phyloP scores from a whole-genome alignment of 2,113 vertebrate species.

The Amblyornis subalaris region DNA sequence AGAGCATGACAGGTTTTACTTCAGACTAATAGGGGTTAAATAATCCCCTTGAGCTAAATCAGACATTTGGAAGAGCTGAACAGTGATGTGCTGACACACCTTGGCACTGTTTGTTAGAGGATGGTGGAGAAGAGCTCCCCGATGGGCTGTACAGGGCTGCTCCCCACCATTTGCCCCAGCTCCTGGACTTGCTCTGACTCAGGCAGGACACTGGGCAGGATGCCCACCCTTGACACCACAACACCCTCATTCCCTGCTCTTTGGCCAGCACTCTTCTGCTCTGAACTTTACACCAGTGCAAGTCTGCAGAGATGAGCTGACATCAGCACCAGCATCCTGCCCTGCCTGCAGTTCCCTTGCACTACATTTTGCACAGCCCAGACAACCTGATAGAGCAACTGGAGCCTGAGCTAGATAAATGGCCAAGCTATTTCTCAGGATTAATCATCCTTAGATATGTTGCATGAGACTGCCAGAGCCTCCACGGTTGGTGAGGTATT shows the following conservation, averaged over 20 bases:
- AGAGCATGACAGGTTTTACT: not conserved
- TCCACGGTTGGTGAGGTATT: not conserved
- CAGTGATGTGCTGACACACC: not conserved
- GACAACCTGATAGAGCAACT: not conserved
- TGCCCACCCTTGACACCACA: not conserved
- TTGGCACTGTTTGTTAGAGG: not conserved
- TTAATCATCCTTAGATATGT: not conserved
- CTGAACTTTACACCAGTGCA: not conserved
- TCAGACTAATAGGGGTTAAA: not conserved
- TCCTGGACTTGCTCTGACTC: not conserved
- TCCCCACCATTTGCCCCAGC: not conserved
- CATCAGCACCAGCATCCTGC: not conserved
- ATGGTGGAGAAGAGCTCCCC: not conserved
- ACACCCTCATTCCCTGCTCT: not conserved
- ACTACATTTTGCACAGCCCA: not conserved
- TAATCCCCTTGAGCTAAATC: not conserved
- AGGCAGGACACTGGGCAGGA: not conserved
- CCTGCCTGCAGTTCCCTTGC: not conserved
- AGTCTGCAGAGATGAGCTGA: not conserved
- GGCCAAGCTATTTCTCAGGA: not conserved
- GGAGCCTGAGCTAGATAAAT: not conserved
- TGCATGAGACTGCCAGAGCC: not conserved
- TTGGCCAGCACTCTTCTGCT: not conserved
- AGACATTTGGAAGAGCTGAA: not conserved
- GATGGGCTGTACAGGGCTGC: not conserved